Conservation (phyloP, 2,797 vertebrate genomes). For the Acanthiza pusilla region DNA sequence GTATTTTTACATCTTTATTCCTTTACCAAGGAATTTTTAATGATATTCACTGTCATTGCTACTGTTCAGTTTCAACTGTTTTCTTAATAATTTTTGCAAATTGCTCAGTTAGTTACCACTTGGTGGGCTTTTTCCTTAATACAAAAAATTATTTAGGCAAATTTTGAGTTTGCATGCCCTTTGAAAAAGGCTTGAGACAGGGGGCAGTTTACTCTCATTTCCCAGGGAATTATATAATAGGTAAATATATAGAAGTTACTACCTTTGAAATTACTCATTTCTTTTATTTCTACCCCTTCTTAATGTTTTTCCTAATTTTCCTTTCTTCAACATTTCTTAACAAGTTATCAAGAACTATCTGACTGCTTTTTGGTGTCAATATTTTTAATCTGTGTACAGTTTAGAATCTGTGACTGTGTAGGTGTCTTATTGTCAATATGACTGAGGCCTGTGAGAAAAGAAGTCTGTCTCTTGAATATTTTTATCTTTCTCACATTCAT, state of each 20-base stretch:
- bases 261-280: background rate
- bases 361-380: background rate
- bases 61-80: background rate
- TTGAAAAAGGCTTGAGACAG: background rate
- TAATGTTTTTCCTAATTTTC: background rate
- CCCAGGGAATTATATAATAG: background rate
- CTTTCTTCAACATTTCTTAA: background rate
- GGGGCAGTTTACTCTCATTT: background rate
- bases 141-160: background rate
- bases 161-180: background rate
- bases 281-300: background rate
- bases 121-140: background rate
- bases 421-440: background rate
- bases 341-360: background rate
- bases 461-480: background rate
- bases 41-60: background rate
- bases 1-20: background rate
- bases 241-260: background rate
- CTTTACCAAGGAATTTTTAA: background rate
- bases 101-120: background rate
- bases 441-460: background rate
- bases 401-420: background rate
- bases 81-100: background rate
- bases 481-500: background rate
- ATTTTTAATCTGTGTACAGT: background rate